Base-by-base conservation (phyloP, 2,797 vertebrate species). In the Tamandua tetradactyla region DNA sequence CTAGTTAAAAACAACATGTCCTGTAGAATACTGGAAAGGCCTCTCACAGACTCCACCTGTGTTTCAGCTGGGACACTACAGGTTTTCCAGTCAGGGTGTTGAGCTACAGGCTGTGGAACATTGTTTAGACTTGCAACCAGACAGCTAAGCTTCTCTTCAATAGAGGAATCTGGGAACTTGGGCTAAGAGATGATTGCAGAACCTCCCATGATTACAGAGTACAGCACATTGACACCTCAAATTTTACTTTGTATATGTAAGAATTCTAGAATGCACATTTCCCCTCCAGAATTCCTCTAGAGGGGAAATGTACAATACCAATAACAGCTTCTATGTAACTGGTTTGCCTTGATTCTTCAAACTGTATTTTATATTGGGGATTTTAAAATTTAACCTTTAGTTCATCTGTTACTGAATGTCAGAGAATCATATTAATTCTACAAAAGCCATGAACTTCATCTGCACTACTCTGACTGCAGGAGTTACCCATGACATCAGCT, bases 341-440 rank as follows among this genome's bases (percentile, higher is more conserved):
- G 64, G 47, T 91, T 91, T 42, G 32, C 71, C 20, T 55, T 37
- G 4, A 68, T 59, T 23, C 30, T 47, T 68, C 32, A 27, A 59
- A 37, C 47, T 57, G 22, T 44, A 47, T 57, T 87, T 80, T n/a
- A n/a, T 32, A 72, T 37, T 75, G 27, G 9, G 11, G 3, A 22
- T 66, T 2, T 83, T 64, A 64, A 66, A 76, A 55, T 69, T 42
- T 55, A 68, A 66, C 14, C 14, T 64, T 78, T 82, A 35, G 47
- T 52, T 11, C 71, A n/a, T n/a, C n/a, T n/a, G n/a, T n/a, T n/a
- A n/a, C n/a, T 90, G 69, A 92, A 84, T 94, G 47, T 76, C 55
- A 62, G 62, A 90, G 61, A 93, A 84, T 80, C 55, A 69, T 4
- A 85, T 23, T 11, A 66, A 7, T 74, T 94, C 57, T 86, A 25